Evolutionary conservation across 2,797 vertebrate species (phyloP).

Genomic region (Brachyrhaphis roseni): DNA sequence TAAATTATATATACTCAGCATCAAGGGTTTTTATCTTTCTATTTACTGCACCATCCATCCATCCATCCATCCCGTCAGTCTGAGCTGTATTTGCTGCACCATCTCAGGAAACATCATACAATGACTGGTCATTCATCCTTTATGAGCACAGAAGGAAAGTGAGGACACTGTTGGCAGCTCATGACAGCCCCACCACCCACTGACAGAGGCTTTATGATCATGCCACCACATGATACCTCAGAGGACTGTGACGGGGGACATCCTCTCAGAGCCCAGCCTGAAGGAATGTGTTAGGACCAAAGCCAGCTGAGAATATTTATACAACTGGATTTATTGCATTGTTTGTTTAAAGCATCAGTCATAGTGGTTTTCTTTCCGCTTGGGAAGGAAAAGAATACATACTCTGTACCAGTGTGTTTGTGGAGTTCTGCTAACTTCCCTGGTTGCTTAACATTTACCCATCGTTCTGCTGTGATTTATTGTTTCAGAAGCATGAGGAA

Average conservation of each 20-base stretch:
- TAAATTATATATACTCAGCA: background rate
- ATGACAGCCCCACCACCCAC: conserved; percentile 46
- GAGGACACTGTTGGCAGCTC: conserved; percentile 47
- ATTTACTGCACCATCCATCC: background rate
- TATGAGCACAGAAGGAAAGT: conserved; percentile 43
- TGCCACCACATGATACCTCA: conserved; percentile 33
- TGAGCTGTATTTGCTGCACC: conserved; percentile 27
- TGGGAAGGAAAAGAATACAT: background rate
- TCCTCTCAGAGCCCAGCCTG: conserved; percentile 11
- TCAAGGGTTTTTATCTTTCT: background rate
- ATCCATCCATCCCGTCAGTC: background rate
- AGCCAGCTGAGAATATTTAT: conserved; percentile 24
- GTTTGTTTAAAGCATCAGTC: conserved; percentile 24
- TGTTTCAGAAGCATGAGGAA: conserved; percentile 14
- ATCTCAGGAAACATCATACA: conserved; percentile 40
- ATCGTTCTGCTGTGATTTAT: background rate
- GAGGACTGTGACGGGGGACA: conserved; percentile 21
- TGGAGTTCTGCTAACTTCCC: background rate
- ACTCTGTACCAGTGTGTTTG: background rate
- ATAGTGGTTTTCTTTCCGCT: background rate
- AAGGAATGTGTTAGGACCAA: conserved; percentile 19
- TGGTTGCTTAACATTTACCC: background rate
- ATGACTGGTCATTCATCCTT: conserved; percentile 64
- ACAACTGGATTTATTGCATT: conserved; percentile 14
- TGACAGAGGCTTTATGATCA: conserved; percentile 42